A percentile compares a stretch with the other conserved stretches of the same genome.
Conservation (phyloP, 2,888 invertebrate species). For the Amphimallon solstitiale region DNA sequence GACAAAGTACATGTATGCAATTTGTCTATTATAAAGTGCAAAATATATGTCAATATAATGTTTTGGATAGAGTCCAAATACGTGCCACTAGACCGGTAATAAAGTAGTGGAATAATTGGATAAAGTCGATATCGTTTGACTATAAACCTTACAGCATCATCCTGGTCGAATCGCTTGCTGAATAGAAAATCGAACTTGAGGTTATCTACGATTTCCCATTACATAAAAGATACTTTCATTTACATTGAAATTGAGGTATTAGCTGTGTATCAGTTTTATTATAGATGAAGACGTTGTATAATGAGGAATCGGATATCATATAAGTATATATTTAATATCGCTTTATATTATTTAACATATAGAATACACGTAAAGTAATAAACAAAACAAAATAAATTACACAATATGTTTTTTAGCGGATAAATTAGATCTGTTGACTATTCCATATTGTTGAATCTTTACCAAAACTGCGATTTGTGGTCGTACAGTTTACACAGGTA, state of each 20-base stretch:
- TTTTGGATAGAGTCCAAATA: constrained; percentile 26
- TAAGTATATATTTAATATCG: no score
- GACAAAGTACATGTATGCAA: no score
- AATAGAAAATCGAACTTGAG: constrained; percentile 26
- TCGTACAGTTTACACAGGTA: no score
- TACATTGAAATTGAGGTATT: constrained; percentile 12
- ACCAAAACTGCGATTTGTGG: no score
- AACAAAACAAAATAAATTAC: no score
- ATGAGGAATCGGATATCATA: no score
- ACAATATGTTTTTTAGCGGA: no score
- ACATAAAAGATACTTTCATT: constrained; percentile 19
- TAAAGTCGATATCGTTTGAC: constrained; percentile 29
- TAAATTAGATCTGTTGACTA: no score
- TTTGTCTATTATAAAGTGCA: constrained; percentile 13
- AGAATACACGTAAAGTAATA: no score
- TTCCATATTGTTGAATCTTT: no score
- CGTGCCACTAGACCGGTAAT: constrained; percentile 24
- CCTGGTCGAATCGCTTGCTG: constrained; percentile 4
- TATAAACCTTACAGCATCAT: constrained; percentile 24
- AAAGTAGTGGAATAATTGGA: constrained; percentile 28
- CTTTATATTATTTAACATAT: no score
- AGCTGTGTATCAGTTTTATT: constrained; percentile 2
- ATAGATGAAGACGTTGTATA: no score
- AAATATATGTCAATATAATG: constrained; percentile 9
- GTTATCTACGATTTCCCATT: constrained; percentile 6